Base-by-base conservation (phyloP, 2,113 vertebrate genomes). In the Jacana jacana region DNA sequence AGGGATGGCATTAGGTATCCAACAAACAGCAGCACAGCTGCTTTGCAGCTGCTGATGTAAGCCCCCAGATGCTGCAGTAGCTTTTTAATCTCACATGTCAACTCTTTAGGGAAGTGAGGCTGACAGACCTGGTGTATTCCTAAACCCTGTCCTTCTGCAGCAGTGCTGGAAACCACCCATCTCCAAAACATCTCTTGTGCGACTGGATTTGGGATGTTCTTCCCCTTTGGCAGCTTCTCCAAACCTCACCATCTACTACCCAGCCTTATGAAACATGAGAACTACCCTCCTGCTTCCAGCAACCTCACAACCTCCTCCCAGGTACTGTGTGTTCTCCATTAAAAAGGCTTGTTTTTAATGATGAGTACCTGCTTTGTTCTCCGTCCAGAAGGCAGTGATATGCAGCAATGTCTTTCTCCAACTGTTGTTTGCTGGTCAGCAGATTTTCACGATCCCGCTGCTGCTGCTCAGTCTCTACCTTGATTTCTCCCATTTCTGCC, bases 381-480 rank as follows among this genome's bases (percentile, higher is more conserved):
- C 98, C 97, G 25, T 99, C 99, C 97, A 99, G 98, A 86, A 99
- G 98, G 30, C 98, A 98, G 28, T 99, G 99, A 94, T 99, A 99
- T 1, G 98, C 88, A 13, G 96, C 96, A 22, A 99, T 98, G 88
- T 99, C 98, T 92, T 98, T 97, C 95, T 99, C 99, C 93, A 99
- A 98, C 39, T 98, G 98, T 81, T 97, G 96, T 92, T 99, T 99
- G 95, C 98, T 98, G 35, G 91, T 97, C 31, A 98, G 91, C 95
- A 99, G 95, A 10, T 96, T 98, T 66, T 99, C 98, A 5, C 98
- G 98, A 90, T 99, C 98, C 6, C 95, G 97, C 55, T 98, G 98
- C 96, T 99, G 99, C 97, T 99, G 98, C 57, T 99, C 99, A 0
- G 98, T 98, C 89, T 99, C 99, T 2, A 88, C 90, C 37, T 96